These are phyloP conservation scores for Ophraella communa DNA, from an alignment of 2,888 invertebrate species.

Conservation along the genomic window DNA sequence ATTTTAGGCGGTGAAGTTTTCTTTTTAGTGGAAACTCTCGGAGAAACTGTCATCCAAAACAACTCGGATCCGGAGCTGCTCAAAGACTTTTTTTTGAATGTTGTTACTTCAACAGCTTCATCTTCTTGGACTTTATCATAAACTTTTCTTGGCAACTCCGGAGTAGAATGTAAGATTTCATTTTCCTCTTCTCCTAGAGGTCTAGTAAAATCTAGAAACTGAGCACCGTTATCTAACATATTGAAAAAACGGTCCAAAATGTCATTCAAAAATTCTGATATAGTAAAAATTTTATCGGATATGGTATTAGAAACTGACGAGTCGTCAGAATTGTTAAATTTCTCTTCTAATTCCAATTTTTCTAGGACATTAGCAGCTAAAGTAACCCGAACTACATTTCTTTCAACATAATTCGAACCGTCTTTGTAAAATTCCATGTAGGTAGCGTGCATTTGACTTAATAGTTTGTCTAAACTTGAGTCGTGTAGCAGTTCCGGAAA, in stretches of 20 bases:
- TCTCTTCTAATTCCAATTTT: constrained; percentile 44
- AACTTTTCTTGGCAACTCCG: constrained; percentile 23
- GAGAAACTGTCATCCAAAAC: constrained; percentile 54
- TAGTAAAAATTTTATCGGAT: constrained; percentile 52
- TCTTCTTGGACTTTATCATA: not conserved
- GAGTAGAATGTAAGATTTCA: constrained; percentile 41
- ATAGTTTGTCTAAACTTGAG: constrained; percentile 48
- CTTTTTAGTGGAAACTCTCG: constrained; percentile 21
- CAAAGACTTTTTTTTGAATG: constrained; percentile 47
- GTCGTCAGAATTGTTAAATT: constrained; percentile 36
- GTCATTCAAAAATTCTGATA: constrained; percentile 55
- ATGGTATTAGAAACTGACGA: constrained; percentile 39
- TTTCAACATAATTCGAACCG: constrained; percentile 44
- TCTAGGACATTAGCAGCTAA: constrained; percentile 44
- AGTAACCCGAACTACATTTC: constrained; percentile 47
- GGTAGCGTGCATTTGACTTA: constrained; percentile 42
- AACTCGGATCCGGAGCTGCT: constrained; percentile 49
- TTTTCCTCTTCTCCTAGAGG: constrained; percentile 27
- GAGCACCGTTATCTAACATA: constrained; percentile 23
- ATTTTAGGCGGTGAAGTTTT: constrained; percentile 18
- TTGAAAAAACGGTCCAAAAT: constrained; percentile 54
- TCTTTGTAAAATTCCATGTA: constrained; percentile 48
- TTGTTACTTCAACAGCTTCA: constrained; percentile 38
- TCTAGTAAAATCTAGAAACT: constrained; percentile 35
- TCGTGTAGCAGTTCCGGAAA: constrained; percentile 55